A percentile compares a stretch with the other conserved stretches of the same genome.
Conservation (phyloP, 2,797 vertebrate genomes). For the Pyrrhura leucotis region DNA sequence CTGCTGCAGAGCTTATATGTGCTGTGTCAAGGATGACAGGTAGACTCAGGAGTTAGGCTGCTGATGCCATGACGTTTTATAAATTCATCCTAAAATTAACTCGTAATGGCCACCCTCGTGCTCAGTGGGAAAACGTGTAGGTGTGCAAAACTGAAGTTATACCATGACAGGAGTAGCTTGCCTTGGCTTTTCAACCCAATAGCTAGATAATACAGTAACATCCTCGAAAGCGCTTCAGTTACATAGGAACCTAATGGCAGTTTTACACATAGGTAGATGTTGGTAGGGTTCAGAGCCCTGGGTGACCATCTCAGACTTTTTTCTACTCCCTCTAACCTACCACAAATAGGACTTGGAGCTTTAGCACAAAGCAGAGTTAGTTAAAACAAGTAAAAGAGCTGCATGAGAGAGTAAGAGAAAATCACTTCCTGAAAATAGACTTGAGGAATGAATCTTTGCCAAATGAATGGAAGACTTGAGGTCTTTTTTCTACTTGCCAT, state of each 20-base stretch:
- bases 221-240: not conserved
- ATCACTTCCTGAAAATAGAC: not conserved
- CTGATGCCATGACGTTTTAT: rapidly evolving
- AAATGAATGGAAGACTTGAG: not conserved
- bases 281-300: not conserved
- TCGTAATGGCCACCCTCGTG: rapidly evolving
- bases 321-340: not conserved
- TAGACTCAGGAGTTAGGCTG: not conserved
- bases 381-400: not conserved
- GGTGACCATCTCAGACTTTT: not conserved
- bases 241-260: not conserved
- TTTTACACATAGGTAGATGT: not conserved
- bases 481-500: not conserved
- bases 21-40: not conserved
- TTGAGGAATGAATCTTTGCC: not conserved
- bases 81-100: not conserved
- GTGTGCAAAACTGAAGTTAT: not conserved
- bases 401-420: not conserved
- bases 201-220: not conserved
- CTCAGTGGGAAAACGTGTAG: not conserved
- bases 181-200: not conserved
- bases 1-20: no score
- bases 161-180: not conserved
- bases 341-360: not conserved
- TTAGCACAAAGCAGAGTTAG: not conserved